A percentile compares a stretch with the other conserved stretches of the same genome.
Evolutionary conservation across 2,888 invertebrate genomes (phyloP).

Genomic region (Metopia argyrocephala): DNA sequence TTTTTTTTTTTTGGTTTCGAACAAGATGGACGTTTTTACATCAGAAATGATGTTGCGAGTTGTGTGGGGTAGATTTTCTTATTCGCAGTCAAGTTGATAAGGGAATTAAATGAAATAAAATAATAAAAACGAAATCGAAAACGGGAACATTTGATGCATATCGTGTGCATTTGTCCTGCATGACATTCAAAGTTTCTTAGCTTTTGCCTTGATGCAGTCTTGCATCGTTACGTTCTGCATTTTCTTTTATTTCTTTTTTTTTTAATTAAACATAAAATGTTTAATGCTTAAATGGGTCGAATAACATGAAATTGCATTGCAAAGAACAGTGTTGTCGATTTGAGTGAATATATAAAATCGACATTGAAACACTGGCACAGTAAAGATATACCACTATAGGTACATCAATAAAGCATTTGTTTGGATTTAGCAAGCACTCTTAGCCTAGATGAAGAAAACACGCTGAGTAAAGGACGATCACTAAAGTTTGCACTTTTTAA

Average conservation of each 20-base stretch:
- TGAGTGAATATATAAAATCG: background rate
- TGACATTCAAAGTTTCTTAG: constrained; percentile 60
- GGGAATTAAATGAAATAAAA: background rate
- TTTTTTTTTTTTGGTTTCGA: constrained; percentile 12
- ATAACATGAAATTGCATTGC: constrained; percentile 34
- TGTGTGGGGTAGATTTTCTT: background rate
- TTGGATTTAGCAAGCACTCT: no score
- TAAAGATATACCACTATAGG: no score
- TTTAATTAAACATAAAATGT: constrained; percentile 41
- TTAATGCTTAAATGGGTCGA: constrained; percentile 38
- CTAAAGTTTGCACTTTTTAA: no score
- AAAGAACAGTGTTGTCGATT: constrained; percentile 41
- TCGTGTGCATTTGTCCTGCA: constrained; percentile 61
- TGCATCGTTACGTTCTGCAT: constrained; percentile 15
- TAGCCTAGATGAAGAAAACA: no score
- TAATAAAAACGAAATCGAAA: constrained; percentile 37
- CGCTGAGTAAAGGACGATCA: no score
- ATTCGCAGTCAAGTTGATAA: background rate
- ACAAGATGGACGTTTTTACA: constrained; percentile 33
- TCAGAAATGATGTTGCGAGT: background rate
- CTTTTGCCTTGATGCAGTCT: constrained; percentile 26
- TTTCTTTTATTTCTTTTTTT: background rate
- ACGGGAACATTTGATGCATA: no score
- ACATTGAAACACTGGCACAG: no score
- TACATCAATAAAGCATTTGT: no score